Base-by-base conservation (phyloP, 2,797 vertebrate species). In the Sphenodon punctatus region DNA sequence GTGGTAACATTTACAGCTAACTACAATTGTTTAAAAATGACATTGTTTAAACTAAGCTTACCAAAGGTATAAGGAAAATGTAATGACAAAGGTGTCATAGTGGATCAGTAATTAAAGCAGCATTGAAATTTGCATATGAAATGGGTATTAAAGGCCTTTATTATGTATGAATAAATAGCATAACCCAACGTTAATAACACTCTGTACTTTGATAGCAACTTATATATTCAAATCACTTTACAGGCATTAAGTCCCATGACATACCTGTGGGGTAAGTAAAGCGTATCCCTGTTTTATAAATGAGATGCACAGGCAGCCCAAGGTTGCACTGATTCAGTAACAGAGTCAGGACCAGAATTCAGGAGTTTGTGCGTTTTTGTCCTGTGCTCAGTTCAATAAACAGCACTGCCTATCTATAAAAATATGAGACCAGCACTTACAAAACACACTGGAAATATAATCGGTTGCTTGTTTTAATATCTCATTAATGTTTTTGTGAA, bases 21-120 rank as follows among this genome's bases (percentile, higher is more conserved):
- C 67, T 49, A 32, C 17, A 38, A 39, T 20, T 20, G 25, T 42
- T 41, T 71, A 80, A 84, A 75, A 43, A 45, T 22, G 61, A 34
- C 45, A 16, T 34, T 9, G 27, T 48, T 45, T 58, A 64, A 58
- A 51, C 78, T 23, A 70, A 49, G 41, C 60, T 80, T 69, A 88
- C 64, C 42, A 82, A 82, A 85, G 22, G 48, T 71, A 86, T 73
- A 79, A 59, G 73, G 81, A 82, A 87, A 84, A 48, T 67, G 83
- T 75, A 63, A 80, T 90, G 80, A 84, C 43, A 48, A 84, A 78
- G 56, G 69, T 23, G 77, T 17, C 19, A n/a, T 0, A 0, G 14
- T 12, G 73, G 55, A 19, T 86, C 88, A 36, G 46, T 55, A 66
- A 34, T 58, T 41, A 76, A 76, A 7, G 14, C 58, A 68, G 59